Evolutionary conservation across 2,888 invertebrate genomes (phyloP).

Genomic region (Stenichneumon culpator): DNA sequence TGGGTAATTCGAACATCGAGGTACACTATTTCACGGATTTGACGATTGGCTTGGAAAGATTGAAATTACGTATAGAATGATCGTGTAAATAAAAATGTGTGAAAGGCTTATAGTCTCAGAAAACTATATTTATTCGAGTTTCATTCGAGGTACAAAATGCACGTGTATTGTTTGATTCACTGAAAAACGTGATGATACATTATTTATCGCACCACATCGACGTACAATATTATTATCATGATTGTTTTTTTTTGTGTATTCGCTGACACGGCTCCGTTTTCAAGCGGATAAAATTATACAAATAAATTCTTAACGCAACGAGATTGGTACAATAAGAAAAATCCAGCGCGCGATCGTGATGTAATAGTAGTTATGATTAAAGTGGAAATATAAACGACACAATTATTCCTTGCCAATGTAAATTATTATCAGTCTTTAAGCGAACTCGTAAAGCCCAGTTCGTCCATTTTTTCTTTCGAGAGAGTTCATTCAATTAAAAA

Average conservation of each 20-base stretch:
- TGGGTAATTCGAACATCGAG: constrained; percentile 38
- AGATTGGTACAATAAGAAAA: constrained; percentile 15
- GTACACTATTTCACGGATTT: constrained; percentile 51
- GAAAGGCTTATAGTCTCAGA: constrained; percentile 20
- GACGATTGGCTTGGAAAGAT: constrained; percentile 31
- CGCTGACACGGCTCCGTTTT: not conserved
- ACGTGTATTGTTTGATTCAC: not conserved
- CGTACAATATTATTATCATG: not conserved
- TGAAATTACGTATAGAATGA: constrained; percentile 40
- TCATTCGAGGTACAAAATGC: constrained; percentile 29
- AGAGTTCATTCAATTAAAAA: not conserved
- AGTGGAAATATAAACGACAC: constrained; percentile 32
- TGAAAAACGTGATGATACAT: constrained; percentile 9
- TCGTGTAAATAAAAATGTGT: constrained; percentile 62
- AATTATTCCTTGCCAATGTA: constrained; percentile 12
- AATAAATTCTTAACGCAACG: not conserved
- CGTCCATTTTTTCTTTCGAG: not conserved
- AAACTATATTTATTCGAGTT: constrained; percentile 55
- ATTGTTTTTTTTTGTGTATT: constrained; percentile 12
- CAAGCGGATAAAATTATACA: constrained; percentile 5
- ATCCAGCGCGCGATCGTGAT: not conserved
- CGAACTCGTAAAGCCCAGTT: constrained; percentile 20
- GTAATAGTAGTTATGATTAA: constrained; percentile 31
- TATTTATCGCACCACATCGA: constrained; percentile 11
- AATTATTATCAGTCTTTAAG: constrained; percentile 47